Base-by-base conservation (phyloP, 2,113 vertebrate species). In the Alexandromys fortis region DNA sequence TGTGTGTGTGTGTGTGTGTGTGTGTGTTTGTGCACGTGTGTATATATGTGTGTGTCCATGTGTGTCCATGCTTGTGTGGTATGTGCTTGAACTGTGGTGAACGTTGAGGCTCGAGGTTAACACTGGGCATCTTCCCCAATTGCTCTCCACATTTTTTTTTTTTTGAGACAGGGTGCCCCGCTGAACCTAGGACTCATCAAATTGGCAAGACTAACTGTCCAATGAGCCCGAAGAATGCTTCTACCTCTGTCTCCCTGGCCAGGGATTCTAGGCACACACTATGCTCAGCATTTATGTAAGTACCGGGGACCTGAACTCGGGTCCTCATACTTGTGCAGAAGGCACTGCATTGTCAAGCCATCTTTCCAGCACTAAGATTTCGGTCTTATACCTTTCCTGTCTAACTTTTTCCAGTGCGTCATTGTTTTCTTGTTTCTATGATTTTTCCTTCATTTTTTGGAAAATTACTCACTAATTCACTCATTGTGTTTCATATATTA, bases 351-450 rank as follows among this genome's bases (percentile, higher is more conserved):
- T 22, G 19, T n/a, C 3, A 10, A 22, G 35, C 3, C 26, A 21
- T 7, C 58, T 42, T 63, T 38, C 81, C 24, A 63, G n/a, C 58
- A 17, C 81, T 42, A 73, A n/a, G 19, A 38, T 73, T 38, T 38
- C 13, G 8, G 7, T 16, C 82, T 65, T 30, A 19, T 7, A 85
- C 13, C 1, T 58, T 12, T 63, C 81, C 26, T 42, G 55, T 83
- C 38, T 83, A 22, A 24, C 77, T 95, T 61, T 81, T 35, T 75
- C 21, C 11, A 3, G n/a, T 14, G 19, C 70, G 13, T 72, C 52
- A 55, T 85, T 26, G 79, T 92, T 93, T 96, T 89, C n/a, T 95
- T 55, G 42, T 76, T 85, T 79, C 49, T 33, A 42, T 83, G 11
- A 49, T 33, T 87, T 92, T 95, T 70, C 52, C 24, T 79, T 93